A percentile compares a stretch with the other conserved stretches of the same genome.
Conservation (phyloP, 2,797 vertebrate genomes). For the Tangara arthus region DNA sequence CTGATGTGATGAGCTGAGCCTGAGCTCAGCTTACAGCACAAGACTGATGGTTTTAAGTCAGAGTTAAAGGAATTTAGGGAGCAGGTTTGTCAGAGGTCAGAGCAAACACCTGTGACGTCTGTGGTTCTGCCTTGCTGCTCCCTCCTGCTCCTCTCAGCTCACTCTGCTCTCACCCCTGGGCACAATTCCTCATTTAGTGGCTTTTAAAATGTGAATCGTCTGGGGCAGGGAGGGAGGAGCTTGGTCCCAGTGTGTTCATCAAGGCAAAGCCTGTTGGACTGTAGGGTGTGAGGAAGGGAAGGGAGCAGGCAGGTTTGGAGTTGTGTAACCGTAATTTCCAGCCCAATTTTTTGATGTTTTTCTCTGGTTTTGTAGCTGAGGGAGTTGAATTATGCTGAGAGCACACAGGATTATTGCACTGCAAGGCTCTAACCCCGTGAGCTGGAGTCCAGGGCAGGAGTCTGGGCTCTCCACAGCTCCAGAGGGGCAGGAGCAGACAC, state of each 20-base stretch:
- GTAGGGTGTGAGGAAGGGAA: neutral
- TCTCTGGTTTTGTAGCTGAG: neutral
- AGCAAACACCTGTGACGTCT: neutral
- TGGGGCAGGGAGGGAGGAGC: neutral
- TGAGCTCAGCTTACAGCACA: conserved; percentile 73
- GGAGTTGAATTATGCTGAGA: neutral
- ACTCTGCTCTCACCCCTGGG: neutral
- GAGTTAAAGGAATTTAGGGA: neutral
- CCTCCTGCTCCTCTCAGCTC: neutral
- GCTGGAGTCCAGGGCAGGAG: neutral
- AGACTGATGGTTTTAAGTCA: conserved; percentile 53
- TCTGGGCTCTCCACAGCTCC: neutral
- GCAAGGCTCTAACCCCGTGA: accelerated
- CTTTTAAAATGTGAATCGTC: neutral
- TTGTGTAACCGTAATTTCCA: neutral
- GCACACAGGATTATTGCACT: neutral
- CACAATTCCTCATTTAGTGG: neutral
- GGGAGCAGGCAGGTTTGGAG: neutral
- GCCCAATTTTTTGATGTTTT: neutral
- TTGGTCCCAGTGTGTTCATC: neutral
- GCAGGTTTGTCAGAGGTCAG: neutral
- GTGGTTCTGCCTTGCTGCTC: neutral
- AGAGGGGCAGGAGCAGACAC: neutral
- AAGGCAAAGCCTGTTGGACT: neutral
- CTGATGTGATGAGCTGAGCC: conserved; percentile 78